Percentiles rank a stretch among this genome's conserved stretches.
phyloP scores from a whole-genome alignment of 2,797 vertebrate species.

The Tenualosa thibaudeaui region DNA sequence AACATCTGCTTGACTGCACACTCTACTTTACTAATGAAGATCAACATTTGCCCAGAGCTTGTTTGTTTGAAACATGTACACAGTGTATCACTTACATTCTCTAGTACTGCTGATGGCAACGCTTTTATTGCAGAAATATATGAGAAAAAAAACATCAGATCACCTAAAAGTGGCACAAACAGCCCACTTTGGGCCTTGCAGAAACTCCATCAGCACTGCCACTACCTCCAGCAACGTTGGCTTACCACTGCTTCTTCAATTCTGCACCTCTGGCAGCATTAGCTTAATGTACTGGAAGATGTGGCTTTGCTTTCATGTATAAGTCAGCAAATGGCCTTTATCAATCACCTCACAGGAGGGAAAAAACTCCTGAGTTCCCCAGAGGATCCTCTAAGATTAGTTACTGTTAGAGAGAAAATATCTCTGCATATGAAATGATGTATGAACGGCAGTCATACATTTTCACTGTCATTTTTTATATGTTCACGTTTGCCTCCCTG shows the following conservation, averaged over 20 bases:
- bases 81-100: neutral
- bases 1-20: neutral
- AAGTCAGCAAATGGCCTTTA: slow-evolving; percentile 38
- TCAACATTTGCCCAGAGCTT: neutral
- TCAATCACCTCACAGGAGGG: slow-evolving; percentile 27
- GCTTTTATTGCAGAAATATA: neutral
- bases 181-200: slow-evolving; percentile 33
- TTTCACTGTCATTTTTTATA: neutral
- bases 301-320: slow-evolving; percentile 34
- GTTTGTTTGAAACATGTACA: neutral
- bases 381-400: too few relatives aligned
- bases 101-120: neutral
- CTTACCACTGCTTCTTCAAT: neutral
- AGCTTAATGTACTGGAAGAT: slow-evolving; percentile 33
- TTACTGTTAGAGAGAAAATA: too few relatives aligned
- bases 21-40: neutral
- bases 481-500: neutral
- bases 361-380: neutral
- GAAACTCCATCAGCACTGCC: neutral
- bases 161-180: slow-evolving; percentile 33
- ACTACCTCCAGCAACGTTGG: neutral
- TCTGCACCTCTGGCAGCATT: slow-evolving; percentile 1
- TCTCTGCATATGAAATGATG: too few relatives aligned
- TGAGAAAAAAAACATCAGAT: slow-evolving; percentile 28
- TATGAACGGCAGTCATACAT: too few relatives aligned